phyloP scores from a whole-genome alignment of 2,113 vertebrate species.

The Sorex araneus region DNA sequence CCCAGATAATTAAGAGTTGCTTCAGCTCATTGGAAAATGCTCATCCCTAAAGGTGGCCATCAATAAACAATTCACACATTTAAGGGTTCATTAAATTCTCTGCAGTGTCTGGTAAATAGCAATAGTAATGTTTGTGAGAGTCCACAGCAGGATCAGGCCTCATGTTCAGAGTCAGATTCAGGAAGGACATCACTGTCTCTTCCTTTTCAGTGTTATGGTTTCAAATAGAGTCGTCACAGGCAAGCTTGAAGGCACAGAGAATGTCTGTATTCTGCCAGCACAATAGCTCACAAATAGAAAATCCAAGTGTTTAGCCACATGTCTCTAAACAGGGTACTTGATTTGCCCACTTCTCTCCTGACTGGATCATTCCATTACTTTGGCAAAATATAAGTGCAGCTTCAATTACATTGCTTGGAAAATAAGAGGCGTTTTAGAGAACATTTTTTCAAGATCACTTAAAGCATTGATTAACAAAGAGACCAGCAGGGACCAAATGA shows the following conservation, averaged over 20 bases:
- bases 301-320: not conserved
- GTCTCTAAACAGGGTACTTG: not conserved
- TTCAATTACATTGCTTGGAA: constrained; percentile 61
- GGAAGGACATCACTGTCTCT: not conserved
- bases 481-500: constrained; percentile 68
- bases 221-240: not conserved
- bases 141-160: not conserved
- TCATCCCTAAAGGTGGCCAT: not conserved
- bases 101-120: constrained; percentile 26
- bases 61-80: constrained; percentile 50
- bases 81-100: constrained; percentile 67
- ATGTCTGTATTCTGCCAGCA: not conserved
- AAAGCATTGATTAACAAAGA: constrained; percentile 73
- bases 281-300: not conserved
- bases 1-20: constrained; percentile 49
- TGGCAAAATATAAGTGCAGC: constrained; percentile 1
- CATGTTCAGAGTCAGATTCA: not conserved
- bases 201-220: not conserved
- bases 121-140: not conserved
- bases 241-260: not conserved
- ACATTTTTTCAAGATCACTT: constrained; percentile 54
- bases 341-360: constrained; percentile 16
- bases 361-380: not conserved
- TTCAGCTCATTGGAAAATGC: constrained; percentile 27
- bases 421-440: constrained; percentile 62